phyloP scores from a whole-genome alignment of 2,888 invertebrate genomes.

The Alsophila aescularia region DNA sequence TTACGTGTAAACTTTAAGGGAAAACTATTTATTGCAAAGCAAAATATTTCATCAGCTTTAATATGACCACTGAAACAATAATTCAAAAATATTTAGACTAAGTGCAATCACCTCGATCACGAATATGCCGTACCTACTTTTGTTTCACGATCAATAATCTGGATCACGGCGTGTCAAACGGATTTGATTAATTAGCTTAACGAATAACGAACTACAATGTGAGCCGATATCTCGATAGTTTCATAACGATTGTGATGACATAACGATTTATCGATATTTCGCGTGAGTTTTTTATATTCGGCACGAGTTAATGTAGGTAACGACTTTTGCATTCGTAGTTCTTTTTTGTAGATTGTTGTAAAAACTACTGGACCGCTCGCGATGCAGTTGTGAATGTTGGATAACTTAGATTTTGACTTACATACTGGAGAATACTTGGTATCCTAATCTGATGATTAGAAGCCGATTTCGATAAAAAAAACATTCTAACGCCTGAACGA shows the following conservation, averaged over 20 bases:
- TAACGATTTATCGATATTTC: conserved; percentile 34
- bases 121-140: conserved; percentile 34
- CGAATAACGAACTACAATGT: conserved; percentile 25
- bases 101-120: conserved; percentile 38
- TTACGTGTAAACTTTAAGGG: too few relatives aligned
- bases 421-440: too few relatives aligned
- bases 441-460: too few relatives aligned
- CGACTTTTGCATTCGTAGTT: not conserved
- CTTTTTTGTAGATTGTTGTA: not conserved
- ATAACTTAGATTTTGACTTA: too few relatives aligned
- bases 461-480: too few relatives aligned
- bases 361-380: too few relatives aligned
- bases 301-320: not conserved
- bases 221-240: conserved; percentile 29
- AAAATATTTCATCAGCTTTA: too few relatives aligned
- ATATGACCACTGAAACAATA: conserved; percentile 8
- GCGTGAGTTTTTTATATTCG: conserved; percentile 27
- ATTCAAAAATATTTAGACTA: conserved; percentile 21
- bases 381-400: too few relatives aligned
- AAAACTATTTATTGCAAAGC: too few relatives aligned
- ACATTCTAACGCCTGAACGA: too few relatives aligned
- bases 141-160: conserved; percentile 36
- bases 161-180: conserved; percentile 39
- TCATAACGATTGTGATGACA: conserved; percentile 38
- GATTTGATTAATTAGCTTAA: conserved; percentile 42